A percentile compares a stretch with the other conserved stretches of the same genome.
These are phyloP conservation scores for Saguinus midas DNA, from an alignment of 2,113 vertebrate genomes.

Conservation along the genomic window DNA sequence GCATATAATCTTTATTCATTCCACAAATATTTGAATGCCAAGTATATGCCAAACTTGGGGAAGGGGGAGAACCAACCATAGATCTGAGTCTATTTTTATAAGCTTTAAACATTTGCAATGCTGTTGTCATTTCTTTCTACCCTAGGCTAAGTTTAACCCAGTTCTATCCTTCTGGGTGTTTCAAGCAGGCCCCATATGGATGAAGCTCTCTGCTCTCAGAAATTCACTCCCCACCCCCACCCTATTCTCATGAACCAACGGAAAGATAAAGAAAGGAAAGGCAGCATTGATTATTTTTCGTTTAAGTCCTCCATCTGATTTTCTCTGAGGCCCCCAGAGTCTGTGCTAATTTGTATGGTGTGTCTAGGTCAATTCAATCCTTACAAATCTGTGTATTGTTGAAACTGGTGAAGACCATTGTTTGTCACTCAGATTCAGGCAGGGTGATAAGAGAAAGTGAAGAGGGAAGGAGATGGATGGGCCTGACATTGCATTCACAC, in stretches of 20 bases:
- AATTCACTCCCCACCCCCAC: too few species aligned
- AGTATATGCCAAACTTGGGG: not conserved
- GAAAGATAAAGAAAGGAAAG: not conserved
- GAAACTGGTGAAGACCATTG: not conserved
- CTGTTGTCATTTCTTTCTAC: not conserved
- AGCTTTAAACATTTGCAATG: not conserved
- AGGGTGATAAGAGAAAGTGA: not conserved
- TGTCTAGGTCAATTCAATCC: not conserved
- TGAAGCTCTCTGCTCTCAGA: not conserved
- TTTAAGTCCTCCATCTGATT: not conserved
- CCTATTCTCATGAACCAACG: not conserved
- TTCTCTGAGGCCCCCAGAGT: not conserved
- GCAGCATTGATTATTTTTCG: not conserved
- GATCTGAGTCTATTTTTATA: constrained; percentile 5
- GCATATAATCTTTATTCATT: constrained; percentile 15
- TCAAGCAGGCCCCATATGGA: not conserved
- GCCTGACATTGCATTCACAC: not conserved
- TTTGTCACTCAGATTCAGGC: not conserved
- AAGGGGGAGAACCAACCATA: not conserved
- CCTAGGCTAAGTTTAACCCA: not conserved
- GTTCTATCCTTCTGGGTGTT: not conserved
- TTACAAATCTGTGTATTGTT: not conserved
- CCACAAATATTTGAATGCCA: not conserved
- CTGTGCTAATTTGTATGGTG: not conserved
- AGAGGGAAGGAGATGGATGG: constrained; percentile 33